Conservation (phyloP, 2,113 vertebrate genomes). For the Channa maculata region DNA sequence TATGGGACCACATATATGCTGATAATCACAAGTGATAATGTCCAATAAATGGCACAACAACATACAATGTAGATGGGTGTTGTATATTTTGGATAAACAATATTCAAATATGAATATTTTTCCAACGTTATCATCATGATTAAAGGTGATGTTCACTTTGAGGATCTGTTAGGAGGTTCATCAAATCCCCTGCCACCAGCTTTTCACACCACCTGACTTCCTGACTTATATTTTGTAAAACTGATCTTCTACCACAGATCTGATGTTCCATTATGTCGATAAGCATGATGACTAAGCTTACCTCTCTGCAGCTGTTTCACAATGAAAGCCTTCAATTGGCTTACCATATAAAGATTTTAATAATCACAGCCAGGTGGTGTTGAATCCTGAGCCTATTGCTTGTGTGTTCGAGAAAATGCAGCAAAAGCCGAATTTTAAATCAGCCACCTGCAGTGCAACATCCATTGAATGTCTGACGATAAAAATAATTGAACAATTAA, state of each 20-base stretch:
- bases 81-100: too few relatives aligned
- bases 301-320: not conserved
- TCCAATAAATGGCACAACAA: too few relatives aligned
- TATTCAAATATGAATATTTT: too few relatives aligned
- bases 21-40: too few relatives aligned
- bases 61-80: too few relatives aligned
- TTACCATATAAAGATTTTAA: not conserved
- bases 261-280: too few relatives aligned
- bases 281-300: too few relatives aligned
- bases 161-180: not conserved
- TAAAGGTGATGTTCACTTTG: not conserved
- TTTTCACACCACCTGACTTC: too few relatives aligned
- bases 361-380: not conserved
- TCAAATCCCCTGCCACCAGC: not conserved
- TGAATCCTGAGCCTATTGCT: not conserved
- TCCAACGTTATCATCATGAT: not conserved
- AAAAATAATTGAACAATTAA: not conserved
- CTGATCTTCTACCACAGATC: too few relatives aligned
- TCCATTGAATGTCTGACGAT: not conserved
- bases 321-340: not conserved
- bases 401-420: not conserved
- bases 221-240: too few relatives aligned
- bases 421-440: constrained; percentile 7
- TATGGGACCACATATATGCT: too few relatives aligned
- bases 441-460: not conserved